Conservation (phyloP, 2,888 invertebrate genomes). For the Tyria jacobaeae region DNA sequence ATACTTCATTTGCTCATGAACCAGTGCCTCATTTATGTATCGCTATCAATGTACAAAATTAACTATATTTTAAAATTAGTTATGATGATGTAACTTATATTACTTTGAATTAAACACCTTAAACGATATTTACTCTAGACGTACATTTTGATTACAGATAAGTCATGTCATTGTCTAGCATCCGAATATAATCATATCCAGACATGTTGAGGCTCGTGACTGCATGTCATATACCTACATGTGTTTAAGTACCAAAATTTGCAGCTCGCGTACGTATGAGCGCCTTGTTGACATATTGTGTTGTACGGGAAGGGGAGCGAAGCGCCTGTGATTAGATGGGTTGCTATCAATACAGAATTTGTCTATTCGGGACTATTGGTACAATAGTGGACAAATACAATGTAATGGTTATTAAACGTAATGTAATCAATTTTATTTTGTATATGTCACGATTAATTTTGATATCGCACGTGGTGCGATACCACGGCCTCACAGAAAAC, state of each 20-base stretch:
- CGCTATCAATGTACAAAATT: too few species aligned
- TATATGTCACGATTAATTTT: too few species aligned
- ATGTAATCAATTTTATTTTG: too few species aligned
- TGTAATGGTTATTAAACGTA: too few species aligned
- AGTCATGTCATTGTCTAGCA: not conserved
- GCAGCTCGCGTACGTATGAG: not conserved
- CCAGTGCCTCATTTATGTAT: too few species aligned
- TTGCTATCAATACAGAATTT: not conserved
- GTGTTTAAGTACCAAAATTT: not conserved
- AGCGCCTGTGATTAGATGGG: not conserved
- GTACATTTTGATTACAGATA: too few species aligned
- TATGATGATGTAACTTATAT: not conserved
- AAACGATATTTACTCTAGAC: too few species aligned
- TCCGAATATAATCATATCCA: not conserved
- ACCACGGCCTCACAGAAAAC: too few species aligned
- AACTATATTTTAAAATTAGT: too few species aligned
- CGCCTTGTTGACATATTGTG: slow-evolving; percentile 10
- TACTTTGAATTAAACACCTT: too few species aligned
- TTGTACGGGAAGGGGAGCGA: slow-evolving; percentile 16
- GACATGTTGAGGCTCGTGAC: not conserved
- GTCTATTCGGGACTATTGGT: not conserved
- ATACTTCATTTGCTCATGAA: too few species aligned
- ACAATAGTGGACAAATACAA: not conserved
- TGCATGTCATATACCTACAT: not conserved
- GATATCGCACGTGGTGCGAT: too few species aligned